A percentile compares a stretch with the other conserved stretches of the same genome.
These are phyloP conservation scores for Novumbra hubbsi DNA, from an alignment of 2,797 vertebrate species.

Conservation along the genomic window DNA sequence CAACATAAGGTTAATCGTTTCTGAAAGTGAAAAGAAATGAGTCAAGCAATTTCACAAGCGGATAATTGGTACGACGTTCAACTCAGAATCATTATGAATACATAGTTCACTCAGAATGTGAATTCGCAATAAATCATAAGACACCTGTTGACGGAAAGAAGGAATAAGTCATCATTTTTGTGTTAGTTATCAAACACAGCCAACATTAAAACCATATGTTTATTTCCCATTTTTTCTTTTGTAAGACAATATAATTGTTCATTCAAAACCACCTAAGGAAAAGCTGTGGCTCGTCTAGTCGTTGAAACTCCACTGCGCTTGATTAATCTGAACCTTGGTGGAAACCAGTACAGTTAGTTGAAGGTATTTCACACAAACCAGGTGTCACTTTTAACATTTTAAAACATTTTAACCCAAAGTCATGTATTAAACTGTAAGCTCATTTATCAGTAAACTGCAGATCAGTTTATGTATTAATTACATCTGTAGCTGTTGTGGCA, in stretches of 20 bases:
- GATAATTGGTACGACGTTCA: background rate
- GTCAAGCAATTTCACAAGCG: conserved; percentile 17
- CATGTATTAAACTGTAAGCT: too few species aligned
- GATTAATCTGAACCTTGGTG: too few species aligned
- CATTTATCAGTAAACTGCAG: too few species aligned
- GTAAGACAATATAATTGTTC: background rate
- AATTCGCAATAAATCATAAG: conserved; percentile 22
- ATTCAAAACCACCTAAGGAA: background rate
- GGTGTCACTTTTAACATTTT: too few species aligned
- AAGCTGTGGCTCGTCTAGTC: too few species aligned
- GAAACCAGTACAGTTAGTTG: too few species aligned
- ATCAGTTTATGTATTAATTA: too few species aligned
- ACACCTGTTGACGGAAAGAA: background rate
- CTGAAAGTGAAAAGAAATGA: conserved; percentile 24
- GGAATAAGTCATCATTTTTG: background rate
- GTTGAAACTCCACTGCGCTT: too few species aligned
- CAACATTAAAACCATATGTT: background rate
- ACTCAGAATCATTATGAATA: background rate
- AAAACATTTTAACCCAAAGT: too few species aligned
- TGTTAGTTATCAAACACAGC: background rate
- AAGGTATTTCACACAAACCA: too few species aligned
- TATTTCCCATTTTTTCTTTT: background rate
- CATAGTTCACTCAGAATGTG: conserved; percentile 36
- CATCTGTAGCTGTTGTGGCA: too few species aligned
- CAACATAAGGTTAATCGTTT: conserved; percentile 4